Evolutionary conservation across 2,888 invertebrate genomes (phyloP), one percentile per base, ranked within the genome.

Genomic region (Mythimna pallens): DNA sequence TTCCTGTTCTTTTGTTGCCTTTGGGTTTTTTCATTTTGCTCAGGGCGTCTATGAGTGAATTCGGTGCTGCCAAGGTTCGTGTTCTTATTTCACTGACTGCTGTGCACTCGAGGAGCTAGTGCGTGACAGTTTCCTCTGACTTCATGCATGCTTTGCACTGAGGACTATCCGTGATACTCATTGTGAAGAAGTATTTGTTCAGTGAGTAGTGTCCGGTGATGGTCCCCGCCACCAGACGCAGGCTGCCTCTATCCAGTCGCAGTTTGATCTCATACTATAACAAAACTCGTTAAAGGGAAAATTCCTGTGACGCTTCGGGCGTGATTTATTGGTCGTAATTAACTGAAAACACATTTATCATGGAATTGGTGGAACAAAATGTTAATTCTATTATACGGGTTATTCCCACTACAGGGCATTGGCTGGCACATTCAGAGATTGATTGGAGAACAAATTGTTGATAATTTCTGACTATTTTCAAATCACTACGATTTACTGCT

Each of bases 221-320:
- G 36, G 36, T 36, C 36, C 36, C 36, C 36, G 36, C 36, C 36
- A 36, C 9, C 36, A 36, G 36, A 36, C 9, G 9, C 36, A 9
- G 9, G 9, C 36, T 36, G 9, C 36, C 36, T 36, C 36, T 36
- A 9, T 36, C 36, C 36, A 36, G 40, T 84, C 61, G 43, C 61
- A 67, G 58, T 76, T 69, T 77, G 75, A 73, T 73, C 78, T 75
- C 71, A 71, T 77, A 67, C 71, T 70, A 55, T 68, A 84, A 78
- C 73, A 65, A 86, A 86, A 81, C 75, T 86, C 73, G 78, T 81
- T 84, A 81, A 72, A 76, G 52, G 61, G 61, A 76, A 81, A 63
- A 84, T 84, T 84, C 83, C 73, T 62, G 67, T 36, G 69, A 65
- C 54, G 58, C 43, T 75, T 20, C n/a, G 54, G 54, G 36, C 65